A percentile compares a stretch with the other conserved stretches of the same genome.
phyloP scores from a whole-genome alignment of 2,113 vertebrate genomes.

The Hystrix cristata region DNA sequence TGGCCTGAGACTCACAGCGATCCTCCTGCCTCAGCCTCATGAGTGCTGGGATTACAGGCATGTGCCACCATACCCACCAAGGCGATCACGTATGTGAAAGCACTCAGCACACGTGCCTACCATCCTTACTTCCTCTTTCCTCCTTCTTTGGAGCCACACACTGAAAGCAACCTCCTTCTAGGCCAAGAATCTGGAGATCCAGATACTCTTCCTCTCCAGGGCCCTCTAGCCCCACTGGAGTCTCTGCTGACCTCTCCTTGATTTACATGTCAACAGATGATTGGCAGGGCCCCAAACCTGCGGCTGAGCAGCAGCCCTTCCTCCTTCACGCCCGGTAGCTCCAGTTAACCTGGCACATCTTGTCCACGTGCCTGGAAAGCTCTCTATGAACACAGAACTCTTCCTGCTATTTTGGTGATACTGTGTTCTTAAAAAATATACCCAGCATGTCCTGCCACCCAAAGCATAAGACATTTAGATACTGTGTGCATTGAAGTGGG shows the following conservation, averaged over 20 bases:
- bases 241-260: neutral
- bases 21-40: too few species aligned
- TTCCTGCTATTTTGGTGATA: neutral
- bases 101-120: neutral
- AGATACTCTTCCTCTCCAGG: neutral
- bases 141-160: neutral
- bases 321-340: slow-evolving; percentile 3
- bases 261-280: slow-evolving; percentile 15
- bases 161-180: slow-evolving; percentile 30
- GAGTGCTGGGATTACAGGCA: too few species aligned
- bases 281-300: neutral
- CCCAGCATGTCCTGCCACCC: neutral
- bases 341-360: neutral
- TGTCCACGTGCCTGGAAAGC: neutral
- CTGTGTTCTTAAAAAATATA: slow-evolving; percentile 9
- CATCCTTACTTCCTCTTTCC: neutral
- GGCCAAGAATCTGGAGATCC: neutral
- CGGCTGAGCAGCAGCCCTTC: neutral
- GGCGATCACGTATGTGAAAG: neutral
- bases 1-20: too few species aligned
- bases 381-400: neutral
- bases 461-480: neutral
- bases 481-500: neutral
- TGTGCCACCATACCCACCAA: neutral
- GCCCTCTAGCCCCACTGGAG: neutral